phyloP scores from a whole-genome alignment of 2,888 invertebrate species.

The Biston betularia region DNA sequence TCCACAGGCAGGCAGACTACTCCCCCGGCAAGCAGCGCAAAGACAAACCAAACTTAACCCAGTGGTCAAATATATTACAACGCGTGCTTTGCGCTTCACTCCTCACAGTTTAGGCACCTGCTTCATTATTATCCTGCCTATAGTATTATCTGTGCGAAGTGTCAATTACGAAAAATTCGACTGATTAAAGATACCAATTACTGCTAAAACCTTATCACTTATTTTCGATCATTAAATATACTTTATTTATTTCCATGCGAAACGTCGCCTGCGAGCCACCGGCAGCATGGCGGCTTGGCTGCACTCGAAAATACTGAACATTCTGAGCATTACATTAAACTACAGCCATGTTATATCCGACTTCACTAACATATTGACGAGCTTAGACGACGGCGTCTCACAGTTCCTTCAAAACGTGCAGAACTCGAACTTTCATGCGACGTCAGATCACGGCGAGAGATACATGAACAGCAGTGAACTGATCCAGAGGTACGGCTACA shows the following conservation, averaged over 20 bases:
- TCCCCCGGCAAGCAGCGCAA: too few species aligned
- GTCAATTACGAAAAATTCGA: background rate
- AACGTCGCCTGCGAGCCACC: background rate
- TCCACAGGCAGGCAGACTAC: too few species aligned
- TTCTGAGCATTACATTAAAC: background rate
- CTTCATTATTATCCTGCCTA: background rate
- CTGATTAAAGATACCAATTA: background rate
- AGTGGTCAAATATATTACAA: too few species aligned
- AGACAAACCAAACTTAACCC: too few species aligned
- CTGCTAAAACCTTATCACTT: background rate
- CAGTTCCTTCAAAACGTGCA: background rate
- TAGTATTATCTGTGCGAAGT: background rate
- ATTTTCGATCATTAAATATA: background rate
- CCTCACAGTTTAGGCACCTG: too few species aligned
- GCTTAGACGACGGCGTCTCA: background rate
- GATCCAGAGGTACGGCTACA: slow-evolving; percentile 78
- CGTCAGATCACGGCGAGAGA: background rate
- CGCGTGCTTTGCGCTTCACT: too few species aligned
- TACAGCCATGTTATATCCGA: background rate
- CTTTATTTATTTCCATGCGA: background rate
- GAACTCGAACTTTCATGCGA: background rate
- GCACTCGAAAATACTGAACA: background rate
- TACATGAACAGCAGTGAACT: slow-evolving; percentile 20
- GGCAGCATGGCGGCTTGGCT: background rate
- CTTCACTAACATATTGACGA: background rate